Evolutionary conservation across 1,140 invertebrate genomes (phyloP), one percentile per base, ranked within the genome.

Genomic region (Bombus soroeensis): DNA sequence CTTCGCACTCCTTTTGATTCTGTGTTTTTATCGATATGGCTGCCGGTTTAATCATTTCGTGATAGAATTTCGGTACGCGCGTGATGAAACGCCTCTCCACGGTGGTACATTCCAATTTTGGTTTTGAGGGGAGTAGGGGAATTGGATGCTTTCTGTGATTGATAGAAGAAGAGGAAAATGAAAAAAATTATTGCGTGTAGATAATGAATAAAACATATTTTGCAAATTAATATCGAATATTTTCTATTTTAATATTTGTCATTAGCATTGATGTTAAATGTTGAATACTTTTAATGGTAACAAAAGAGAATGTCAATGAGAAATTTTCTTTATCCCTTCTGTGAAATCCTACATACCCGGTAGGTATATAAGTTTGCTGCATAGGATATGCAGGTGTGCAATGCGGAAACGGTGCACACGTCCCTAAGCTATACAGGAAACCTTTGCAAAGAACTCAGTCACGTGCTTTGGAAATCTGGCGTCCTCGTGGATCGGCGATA

Each of bases 391-490:
- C 71, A 72, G 71, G 71, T 59, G 74, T 76, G 34, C 74, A 76
- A 76, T 37, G 43, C 43, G 43, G 53, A 76, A 76, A 57, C 74
- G 32, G 12, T 59, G 25, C 25, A 53, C 47, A 76, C 34, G 25
- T 57, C 34, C 12, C 53, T 22, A n/a, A 57, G 6, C 32, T 59
- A n/a, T 37, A 59, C 25, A 57, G 32, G 43, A 76, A 59, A 57
- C 74, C 53, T 76, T 53, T 59, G 74, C 34, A 28, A 59, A 76
- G 53, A 34, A 12, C 32, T 37, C 34, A 39, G 74, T 76, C 71
- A 73, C 71, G 71, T 76, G 74, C 74, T 76, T 76, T 76, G 74
- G 41, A 73, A 73, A 57, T 76, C 53, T 76, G 74, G 22, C 32
- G 34, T 59, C 34, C 53, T 76, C 34, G 34, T 18, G 74, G 34